These are phyloP conservation scores for Crambe crambe DNA, from an alignment of 37 sponge, comb jelly and placozoan species.

Conservation along the genomic window DNA sequence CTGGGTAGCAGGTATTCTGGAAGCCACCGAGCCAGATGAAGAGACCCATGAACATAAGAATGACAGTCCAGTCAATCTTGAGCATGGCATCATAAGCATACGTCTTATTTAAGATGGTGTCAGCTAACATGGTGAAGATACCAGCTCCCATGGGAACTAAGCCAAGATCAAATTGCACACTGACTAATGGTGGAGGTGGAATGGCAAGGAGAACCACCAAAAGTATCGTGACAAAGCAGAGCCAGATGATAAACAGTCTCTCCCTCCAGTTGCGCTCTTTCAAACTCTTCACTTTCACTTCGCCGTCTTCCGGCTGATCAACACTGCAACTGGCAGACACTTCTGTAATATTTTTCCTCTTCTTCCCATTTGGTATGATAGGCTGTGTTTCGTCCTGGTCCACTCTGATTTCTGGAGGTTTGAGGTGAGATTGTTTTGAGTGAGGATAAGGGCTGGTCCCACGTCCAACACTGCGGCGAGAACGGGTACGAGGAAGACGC, in stretches of 20 bases:
- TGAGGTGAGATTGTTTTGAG: constrained; percentile 32
- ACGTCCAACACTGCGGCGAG: constrained; percentile 15
- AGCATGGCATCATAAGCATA: constrained; percentile 74
- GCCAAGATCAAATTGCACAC: constrained; percentile 79
- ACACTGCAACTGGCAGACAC: background rate
- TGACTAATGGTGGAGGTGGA: constrained; percentile 53
- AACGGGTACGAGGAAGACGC: background rate
- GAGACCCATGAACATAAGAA: constrained; percentile 90
- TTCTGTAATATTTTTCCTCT: background rate
- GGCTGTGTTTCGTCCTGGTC: constrained; percentile 17
- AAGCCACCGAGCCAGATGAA: constrained; percentile 92
- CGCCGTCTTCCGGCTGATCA: background rate
- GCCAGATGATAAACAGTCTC: constrained; percentile 52
- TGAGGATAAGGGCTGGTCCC: constrained; percentile 35
- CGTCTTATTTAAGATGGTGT: constrained; percentile 65
- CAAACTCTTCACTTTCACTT: constrained; percentile 10
- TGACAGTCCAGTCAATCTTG: constrained; percentile 90
- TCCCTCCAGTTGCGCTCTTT: constrained; percentile 57
- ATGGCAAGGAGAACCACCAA: constrained; percentile 66
- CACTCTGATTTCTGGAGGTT: constrained; percentile 44
- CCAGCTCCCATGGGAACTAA: constrained; percentile 82
- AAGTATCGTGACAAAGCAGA: constrained; percentile 43
- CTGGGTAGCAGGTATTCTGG: constrained; percentile 77
- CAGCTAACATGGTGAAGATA: constrained; percentile 74
- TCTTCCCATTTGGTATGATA: constrained; percentile 4